A percentile compares a stretch with the other conserved stretches of the same genome.
phyloP scores from a whole-genome alignment of 2,113 vertebrate genomes.

The Stegastes partitus region DNA sequence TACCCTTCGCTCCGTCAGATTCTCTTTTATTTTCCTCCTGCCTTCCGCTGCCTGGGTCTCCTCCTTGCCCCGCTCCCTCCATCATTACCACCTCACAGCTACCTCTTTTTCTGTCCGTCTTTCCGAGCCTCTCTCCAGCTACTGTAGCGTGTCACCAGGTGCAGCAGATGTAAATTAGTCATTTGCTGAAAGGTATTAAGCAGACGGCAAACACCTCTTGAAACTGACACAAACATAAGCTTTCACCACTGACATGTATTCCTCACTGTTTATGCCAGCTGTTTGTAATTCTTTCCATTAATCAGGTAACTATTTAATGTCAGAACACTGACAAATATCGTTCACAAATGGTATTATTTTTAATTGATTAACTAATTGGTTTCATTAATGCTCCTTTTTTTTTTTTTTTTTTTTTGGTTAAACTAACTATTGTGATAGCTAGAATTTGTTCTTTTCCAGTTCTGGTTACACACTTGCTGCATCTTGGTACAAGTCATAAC shows the following conservation, averaged over 20 bases:
- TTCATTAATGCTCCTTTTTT: too few species aligned
- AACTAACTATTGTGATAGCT: too few species aligned
- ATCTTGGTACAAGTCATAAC: too few species aligned
- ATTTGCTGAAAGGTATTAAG: slow-evolving; percentile 37
- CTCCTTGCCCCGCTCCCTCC: background rate
- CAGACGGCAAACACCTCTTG: slow-evolving; percentile 1
- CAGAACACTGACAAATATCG: background rate
- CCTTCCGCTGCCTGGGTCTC: background rate
- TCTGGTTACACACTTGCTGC: too few species aligned
- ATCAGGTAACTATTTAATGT: background rate
- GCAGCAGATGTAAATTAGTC: slow-evolving; percentile 26
- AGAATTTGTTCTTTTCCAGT: too few species aligned
- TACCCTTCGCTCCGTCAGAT: background rate
- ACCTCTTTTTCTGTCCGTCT: background rate
- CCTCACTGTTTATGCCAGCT: background rate
- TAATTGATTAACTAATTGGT: too few species aligned
- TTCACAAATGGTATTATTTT: too few species aligned
- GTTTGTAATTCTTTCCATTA: background rate
- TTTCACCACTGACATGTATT: background rate
- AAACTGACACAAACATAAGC: slow-evolving; percentile 6
- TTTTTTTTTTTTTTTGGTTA: too few species aligned
- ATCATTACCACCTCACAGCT: background rate
- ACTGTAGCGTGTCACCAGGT: slow-evolving; percentile 14
- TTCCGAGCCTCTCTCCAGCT: background rate
- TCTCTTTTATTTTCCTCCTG: slow-evolving; percentile 13